Base-by-base conservation (phyloP, 1,140 invertebrate species). In the Schlechtendalia chinensis region DNA sequence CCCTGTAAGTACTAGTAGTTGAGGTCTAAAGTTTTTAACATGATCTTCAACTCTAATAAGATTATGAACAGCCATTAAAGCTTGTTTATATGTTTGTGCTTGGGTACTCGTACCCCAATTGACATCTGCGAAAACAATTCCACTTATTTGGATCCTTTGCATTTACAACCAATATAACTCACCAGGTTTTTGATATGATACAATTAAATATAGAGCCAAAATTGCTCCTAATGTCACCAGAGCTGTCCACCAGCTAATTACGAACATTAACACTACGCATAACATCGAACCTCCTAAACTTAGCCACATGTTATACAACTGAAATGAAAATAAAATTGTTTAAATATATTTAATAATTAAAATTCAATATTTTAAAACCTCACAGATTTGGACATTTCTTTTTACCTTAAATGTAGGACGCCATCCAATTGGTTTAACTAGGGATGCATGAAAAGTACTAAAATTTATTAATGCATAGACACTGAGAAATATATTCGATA, bases 31-130 rank as follows among this genome's bases (percentile, higher is more conserved):
- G 86, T 98, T 98, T 87, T 98, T 99, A 2, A 98, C 96, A 85
- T 99, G 97, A 84, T 98, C 96, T 56, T 93, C 92, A 0, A 94
- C 93, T 22, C 91, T 90, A n/a, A 93, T 91, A 81, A 99, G 86
- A 83, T 92, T 92, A 82, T 92, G 88, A 5, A 94, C 91, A n/a
- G 93, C 92, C 65, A 92, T 91, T 2, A 98, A 84, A 4, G 97
- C 96, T 67, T 92, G 93, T 85, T 96, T 96, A 86, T 98, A 98
- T 19, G 93, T 95, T 87, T 98, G 95, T 0, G 96, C 97, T 86
- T 99, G 96, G 0, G 95, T 96, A 16, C 96, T 96, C 71, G 96
- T 97, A 17, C 97, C 97, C 97, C 97, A 99, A 86, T 99, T 98
- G 3, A 97, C 95, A 86, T 98, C 96, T 94, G 83, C 53, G 85